These are phyloP conservation scores for Kryptolebias marmoratus DNA, from an alignment of 2,113 vertebrate genomes.

Conservation along the genomic window DNA sequence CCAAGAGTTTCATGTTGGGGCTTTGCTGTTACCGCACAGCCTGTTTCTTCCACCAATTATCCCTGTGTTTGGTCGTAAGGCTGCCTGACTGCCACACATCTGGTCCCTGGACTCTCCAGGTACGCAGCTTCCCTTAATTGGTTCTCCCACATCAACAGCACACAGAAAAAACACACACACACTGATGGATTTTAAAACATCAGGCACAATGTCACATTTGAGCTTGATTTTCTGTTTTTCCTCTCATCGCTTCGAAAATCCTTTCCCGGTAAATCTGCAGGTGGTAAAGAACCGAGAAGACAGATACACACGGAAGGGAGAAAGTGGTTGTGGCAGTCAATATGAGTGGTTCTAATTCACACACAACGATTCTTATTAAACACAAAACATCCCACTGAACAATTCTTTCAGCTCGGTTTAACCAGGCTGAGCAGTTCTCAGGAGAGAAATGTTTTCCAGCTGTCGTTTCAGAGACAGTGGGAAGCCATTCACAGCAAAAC, in stretches of 20 bases:
- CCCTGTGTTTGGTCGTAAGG: constrained; percentile 24
- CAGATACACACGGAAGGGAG: constrained; percentile 22
- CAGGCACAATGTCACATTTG: constrained; percentile 69
- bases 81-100: constrained; percentile 37
- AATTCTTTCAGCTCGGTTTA: constrained; percentile 28
- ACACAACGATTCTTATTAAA: constrained; percentile 55
- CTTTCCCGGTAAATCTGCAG: constrained; percentile 45
- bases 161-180: constrained; percentile 50
- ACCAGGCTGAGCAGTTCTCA: constrained; percentile 28
- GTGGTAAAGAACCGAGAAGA: constrained; percentile 19
- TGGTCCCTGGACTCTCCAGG: constrained; percentile 50
- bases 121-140: constrained; percentile 70
- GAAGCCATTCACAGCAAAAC: constrained; percentile 44
- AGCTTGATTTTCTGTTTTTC: constrained; percentile 58
- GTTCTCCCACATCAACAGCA: constrained; percentile 50
- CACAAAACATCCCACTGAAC: constrained; percentile 41
- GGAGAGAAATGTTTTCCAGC: constrained; percentile 34
- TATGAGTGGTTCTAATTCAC: constrained; percentile 55
- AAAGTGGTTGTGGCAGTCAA: constrained; percentile 51
- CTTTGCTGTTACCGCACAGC: constrained; percentile 18
- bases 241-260: constrained; percentile 18
- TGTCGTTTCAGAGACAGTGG: constrained; percentile 48
- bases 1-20: constrained; percentile 31
- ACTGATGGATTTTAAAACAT: constrained; percentile 57
- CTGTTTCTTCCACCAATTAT: constrained; percentile 62